phyloP scores from a whole-genome alignment of 2,888 invertebrate genomes.

The Parelbella ahira region DNA sequence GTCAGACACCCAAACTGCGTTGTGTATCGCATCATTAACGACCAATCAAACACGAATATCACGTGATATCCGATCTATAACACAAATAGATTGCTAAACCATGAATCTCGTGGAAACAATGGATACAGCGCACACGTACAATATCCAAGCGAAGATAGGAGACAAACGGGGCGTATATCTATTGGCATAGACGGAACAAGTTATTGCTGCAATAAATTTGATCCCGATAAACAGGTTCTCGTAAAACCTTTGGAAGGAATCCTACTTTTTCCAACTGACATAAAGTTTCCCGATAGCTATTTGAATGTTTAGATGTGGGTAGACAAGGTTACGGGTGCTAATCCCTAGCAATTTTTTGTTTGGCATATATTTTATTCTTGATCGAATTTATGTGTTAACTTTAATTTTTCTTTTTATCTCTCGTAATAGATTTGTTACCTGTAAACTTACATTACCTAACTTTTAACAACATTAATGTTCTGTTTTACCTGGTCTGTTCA shows the following conservation, averaged over 20 bases:
- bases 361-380: background rate
- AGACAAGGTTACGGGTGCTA: slow-evolving; percentile 5
- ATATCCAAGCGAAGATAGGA: slow-evolving; percentile 22
- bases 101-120: slow-evolving; percentile 22
- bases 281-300: slow-evolving; percentile 22
- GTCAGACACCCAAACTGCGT: too few relatives aligned
- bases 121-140: slow-evolving; percentile 12
- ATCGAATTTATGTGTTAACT: background rate
- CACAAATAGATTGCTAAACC: slow-evolving; percentile 8
- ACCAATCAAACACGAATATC: slow-evolving; percentile 5
- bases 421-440: too few relatives aligned
- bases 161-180: slow-evolving; percentile 25
- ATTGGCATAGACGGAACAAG: slow-evolving; percentile 33
- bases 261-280: slow-evolving; percentile 16
- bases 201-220: slow-evolving; percentile 57
- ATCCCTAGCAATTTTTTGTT: slow-evolving; percentile 4
- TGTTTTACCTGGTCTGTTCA: too few relatives aligned
- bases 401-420: background rate
- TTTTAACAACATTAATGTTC: too few relatives aligned
- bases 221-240: slow-evolving; percentile 49
- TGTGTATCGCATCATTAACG: too few relatives aligned
- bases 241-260: slow-evolving; percentile 43
- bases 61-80: slow-evolving; percentile 3
- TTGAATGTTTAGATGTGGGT: slow-evolving; percentile 15
- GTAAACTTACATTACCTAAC: too few relatives aligned